Base-by-base conservation (phyloP, 2,113 vertebrate genomes). In the Scytalopus superciliaris region DNA sequence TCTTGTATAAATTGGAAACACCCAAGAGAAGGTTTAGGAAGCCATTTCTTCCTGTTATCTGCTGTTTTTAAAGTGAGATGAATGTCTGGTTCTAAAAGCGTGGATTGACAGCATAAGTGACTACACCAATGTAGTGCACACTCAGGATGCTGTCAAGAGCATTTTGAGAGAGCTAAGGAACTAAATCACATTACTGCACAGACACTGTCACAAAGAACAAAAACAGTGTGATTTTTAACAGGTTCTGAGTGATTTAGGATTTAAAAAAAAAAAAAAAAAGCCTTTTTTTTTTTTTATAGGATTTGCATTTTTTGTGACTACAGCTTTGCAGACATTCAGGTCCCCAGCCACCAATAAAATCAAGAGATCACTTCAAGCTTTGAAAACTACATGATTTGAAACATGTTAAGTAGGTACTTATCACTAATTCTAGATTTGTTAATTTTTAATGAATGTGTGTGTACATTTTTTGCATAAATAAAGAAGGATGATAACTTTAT, bases 381-480 rank as follows among this genome's bases (percentile, higher is more conserved):
- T 89, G 49, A 95, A 95, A 92, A 95, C 79, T 22, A 39, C 2
- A n/a, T 44, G 1, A 68, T 55, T 84, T 25, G 5, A 87, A 86
- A 42, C 62, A 25, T 35, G 12, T 68, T 94, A 83, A 90, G 59
- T 39, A 74, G n/a, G 39, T 91, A 69, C 2, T 47, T 89, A 90
- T 42, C 42, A 69, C 49, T 91, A 87, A 89, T 93, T 94, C 73
- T 75, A 74, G 57, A 80, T 93, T 64, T 3, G 6, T 59, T 80
- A 79, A 53, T 86, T 94, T 96, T 90, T 88, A 87, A 92, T 70
- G 30, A 68, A 55, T 78, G 7, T 56, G 13, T 69, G 35, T 68
- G 44, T 55, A 25, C 2, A 14, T 92, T 89, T 88, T 47, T 53
- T 94, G 8, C 44, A 77, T 39, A 94, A 97, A 93, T 85, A 93